Base-by-base conservation (phyloP, 2,888 invertebrate species). In the Malthinus seriepunctatus region DNA sequence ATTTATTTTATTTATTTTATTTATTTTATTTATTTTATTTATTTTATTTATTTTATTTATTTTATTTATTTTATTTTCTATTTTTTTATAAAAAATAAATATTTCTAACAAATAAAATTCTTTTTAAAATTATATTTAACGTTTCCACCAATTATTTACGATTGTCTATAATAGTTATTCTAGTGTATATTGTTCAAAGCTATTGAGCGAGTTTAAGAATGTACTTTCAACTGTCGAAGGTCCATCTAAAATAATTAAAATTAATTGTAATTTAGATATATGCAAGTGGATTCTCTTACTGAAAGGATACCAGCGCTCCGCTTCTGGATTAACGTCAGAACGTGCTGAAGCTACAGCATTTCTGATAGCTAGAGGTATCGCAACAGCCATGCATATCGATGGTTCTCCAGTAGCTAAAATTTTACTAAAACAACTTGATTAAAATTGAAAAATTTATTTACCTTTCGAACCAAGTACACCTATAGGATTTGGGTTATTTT, bases 391-490 rank as follows among this genome's bases (percentile, higher is more conserved):
- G 63, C 84, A 85, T 1, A 85, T 72, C 0, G 87, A 81, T n/a
- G 87, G 87, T 69, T 88, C 88, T 1, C 85, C 87, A 11, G 85
- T 83, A 1, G 86, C 87, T 88, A 63, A 23, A 76, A 76, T 62
- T 5, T 3, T 3, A 3, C 23, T 23, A 23, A 23, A 23, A 23
- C 23, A 2, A 23, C 10, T 5, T 9, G 0, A 42, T 42, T 9
- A 8, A 9, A 42, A 15, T n/a, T 42, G 6, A n/a, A 42, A 14
- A 14, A 12, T 8, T 2, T 14, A 45, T 37, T 63, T 72, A 87
- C 90, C 86, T 84, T 92, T 92, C 0, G 90, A 89, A 54, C 90
- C 82, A 63, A 91, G 78, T 8, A 90, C 85, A 10, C 90, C 90
- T 8, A 78, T 71, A 1, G 83, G 81, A 74, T 90, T 91, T 8